Conservation (phyloP, 2,797 vertebrate species). For the Brachyalestes nurse region DNA sequence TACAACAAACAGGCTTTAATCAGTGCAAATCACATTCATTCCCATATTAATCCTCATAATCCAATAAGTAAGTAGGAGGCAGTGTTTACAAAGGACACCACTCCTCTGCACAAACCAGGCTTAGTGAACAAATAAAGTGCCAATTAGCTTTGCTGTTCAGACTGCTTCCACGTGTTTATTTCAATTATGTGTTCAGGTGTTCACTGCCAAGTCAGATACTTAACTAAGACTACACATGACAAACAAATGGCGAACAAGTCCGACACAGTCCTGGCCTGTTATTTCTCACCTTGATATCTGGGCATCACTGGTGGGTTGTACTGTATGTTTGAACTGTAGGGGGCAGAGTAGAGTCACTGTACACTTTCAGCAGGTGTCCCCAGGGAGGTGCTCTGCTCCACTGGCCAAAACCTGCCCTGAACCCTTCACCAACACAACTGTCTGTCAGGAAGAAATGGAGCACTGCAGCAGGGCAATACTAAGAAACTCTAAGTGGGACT, state of each 20-base stretch:
- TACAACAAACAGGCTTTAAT: constrained; percentile 5
- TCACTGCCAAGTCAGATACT: constrained; percentile 25
- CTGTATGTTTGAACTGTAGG: constrained; percentile 73
- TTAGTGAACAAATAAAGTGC: constrained; percentile 37
- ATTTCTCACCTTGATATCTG: not conserved
- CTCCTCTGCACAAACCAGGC: constrained; percentile 19
- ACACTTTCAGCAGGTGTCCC: constrained; percentile 12
- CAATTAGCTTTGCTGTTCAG: constrained; percentile 46
- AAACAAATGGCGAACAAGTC: constrained; percentile 10
- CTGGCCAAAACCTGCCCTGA: constrained; percentile 9
- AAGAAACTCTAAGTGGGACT: constrained; percentile 65
- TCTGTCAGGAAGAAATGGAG: constrained; percentile 76
- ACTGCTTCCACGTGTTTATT: constrained; percentile 42
- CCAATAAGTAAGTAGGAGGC: constrained; percentile 14
- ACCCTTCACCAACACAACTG: constrained; percentile 57
- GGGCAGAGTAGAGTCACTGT: constrained; percentile 76
- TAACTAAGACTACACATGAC: not conserved
- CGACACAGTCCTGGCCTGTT: not conserved
- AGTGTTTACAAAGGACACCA: constrained; percentile 27
- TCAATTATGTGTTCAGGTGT: constrained; percentile 31
- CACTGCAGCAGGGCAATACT: constrained; percentile 52
- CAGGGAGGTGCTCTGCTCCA: constrained; percentile 2
- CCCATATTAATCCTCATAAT: constrained; percentile 22
- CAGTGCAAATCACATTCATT: constrained; percentile 13
- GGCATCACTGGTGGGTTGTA: constrained; percentile 53